phyloP scores from a whole-genome alignment of 2,888 invertebrate species.

The Chouioia cunea region DNA sequence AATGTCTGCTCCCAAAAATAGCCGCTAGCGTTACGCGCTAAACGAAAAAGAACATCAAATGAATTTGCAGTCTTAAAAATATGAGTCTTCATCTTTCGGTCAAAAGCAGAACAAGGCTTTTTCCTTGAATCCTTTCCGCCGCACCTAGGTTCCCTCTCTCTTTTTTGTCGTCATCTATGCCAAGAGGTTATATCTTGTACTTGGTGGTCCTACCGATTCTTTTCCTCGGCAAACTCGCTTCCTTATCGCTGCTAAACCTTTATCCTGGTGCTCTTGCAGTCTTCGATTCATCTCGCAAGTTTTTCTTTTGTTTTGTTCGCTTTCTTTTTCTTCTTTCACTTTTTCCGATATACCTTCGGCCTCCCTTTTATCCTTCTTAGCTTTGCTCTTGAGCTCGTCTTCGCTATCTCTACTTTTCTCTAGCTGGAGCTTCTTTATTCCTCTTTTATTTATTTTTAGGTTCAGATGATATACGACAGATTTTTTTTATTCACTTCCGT shows the following conservation, averaged over 20 bases:
- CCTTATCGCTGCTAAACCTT: too few species aligned
- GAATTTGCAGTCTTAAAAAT: conserved; percentile 28
- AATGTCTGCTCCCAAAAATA: background rate
- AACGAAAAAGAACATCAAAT: conserved; percentile 8
- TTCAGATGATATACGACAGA: too few species aligned
- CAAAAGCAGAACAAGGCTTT: too few species aligned
- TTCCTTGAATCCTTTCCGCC: too few species aligned
- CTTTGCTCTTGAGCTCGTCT: conserved; percentile 36
- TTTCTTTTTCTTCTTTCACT: conserved; percentile 37
- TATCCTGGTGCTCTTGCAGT: conserved; percentile 34
- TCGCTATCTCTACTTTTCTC: conserved; percentile 34
- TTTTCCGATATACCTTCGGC: conserved; percentile 48
- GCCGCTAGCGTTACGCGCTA: background rate
- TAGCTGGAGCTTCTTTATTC: conserved; percentile 32
- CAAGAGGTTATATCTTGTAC: too few species aligned
- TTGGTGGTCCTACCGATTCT: too few species aligned
- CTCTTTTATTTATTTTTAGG: conserved; percentile 31
- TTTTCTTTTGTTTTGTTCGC: conserved; percentile 42
- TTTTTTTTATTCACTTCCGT: too few species aligned
- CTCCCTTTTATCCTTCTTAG: conserved; percentile 43
- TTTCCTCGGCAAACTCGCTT: too few species aligned
- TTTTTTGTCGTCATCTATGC: conserved; percentile 3
- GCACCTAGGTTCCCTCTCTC: background rate
- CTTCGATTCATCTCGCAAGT: conserved; percentile 46
- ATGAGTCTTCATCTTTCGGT: conserved; percentile 7